A percentile compares a stretch with the other conserved stretches of the same genome.
phyloP scores from a whole-genome alignment of 2,797 vertebrate species.

The Dipus sagitta region DNA sequence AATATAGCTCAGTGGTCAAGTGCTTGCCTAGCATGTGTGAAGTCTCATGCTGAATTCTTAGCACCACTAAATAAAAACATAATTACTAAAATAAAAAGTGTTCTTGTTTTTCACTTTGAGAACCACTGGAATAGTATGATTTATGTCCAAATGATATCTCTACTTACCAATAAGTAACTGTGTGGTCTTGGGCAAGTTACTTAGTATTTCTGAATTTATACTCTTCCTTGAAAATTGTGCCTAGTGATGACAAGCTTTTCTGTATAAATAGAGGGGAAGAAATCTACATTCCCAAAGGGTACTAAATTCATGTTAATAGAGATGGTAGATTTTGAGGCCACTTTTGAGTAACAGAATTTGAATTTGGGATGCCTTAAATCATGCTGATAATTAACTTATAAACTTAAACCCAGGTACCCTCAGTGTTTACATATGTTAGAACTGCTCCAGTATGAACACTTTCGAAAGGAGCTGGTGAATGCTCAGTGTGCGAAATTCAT shows the following conservation, averaged over 20 bases:
- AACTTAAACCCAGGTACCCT: constrained; percentile 92
- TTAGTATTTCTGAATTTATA: constrained; percentile 54
- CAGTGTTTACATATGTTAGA: constrained; percentile 98
- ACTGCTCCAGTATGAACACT: constrained; percentile 97
- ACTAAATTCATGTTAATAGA: constrained; percentile 14
- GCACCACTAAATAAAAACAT: neutral
- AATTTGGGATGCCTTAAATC: constrained; percentile 21
- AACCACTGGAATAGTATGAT: neutral
- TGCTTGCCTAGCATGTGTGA: neutral
- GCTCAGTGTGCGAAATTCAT: constrained; percentile 99
- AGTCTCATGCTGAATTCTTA: too few species aligned
- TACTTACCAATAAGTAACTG: neutral
- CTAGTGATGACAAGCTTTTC: neutral
- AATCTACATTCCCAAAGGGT: neutral
- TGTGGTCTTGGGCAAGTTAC: constrained; percentile 33
- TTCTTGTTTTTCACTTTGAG: constrained; percentile 13
- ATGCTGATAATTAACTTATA: constrained; percentile 56
- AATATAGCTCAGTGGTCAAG: neutral
- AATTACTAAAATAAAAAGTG: constrained; percentile 25
- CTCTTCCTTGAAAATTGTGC: constrained; percentile 35
- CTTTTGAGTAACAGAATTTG: constrained; percentile 23
- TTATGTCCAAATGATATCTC: neutral
- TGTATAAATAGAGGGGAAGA: neutral
- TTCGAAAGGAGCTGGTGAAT: constrained; percentile 98
- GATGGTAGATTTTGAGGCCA: neutral